Base-by-base conservation (phyloP, 2,888 invertebrate species). In the Chaitophorus viminalis region DNA sequence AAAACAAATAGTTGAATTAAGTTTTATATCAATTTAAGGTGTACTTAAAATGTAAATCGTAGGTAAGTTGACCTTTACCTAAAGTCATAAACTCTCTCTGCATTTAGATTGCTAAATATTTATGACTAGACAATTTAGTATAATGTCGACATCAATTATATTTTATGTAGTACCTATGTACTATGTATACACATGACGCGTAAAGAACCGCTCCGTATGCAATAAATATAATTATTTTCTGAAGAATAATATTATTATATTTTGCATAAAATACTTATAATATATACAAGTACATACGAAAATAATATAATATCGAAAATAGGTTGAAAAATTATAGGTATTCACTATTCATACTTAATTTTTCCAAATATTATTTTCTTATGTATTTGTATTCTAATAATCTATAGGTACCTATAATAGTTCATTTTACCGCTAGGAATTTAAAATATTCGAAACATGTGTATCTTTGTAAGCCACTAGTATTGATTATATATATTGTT, bases 21-120 rank as follows among this genome's bases (percentile, higher is more conserved):
- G 21, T 68, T 68, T 68, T 68, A 68, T 25, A 68, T 68, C 29
- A 25, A 6, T n/a, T 11, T 11, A 52, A 29, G 31, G 46, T 31
- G 21, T 31, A 31, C 11, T 46, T 81, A 46, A 52, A 18, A 14
- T 31, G 18, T 31, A 25, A 70, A 70, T 25, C 68, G 18, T 39
- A 31, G 5, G 8, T 54, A 68, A 39, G 68, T 11, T 72, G 33
- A 82, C 72, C 82, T 54, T 72, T 54, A 52, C 52, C 33, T 3
- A n/a, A 36, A 36, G 46, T 11, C 46, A 46, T 46, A 46, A 82
- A 72, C 82, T 82, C 52, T 82, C 52, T 82, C 72, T 75, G 68
- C 5, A 18, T 29, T 39, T 31, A 21, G 31, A 65, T 39, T 75
- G 25, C 65, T 14, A 60, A 84, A 84, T 39, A 60, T 65, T 65